A percentile compares a stretch with the other conserved stretches of the same genome.
Evolutionary conservation across 2,113 vertebrate species (phyloP).

Genomic region (Paradoxurus hermaphroditus): DNA sequence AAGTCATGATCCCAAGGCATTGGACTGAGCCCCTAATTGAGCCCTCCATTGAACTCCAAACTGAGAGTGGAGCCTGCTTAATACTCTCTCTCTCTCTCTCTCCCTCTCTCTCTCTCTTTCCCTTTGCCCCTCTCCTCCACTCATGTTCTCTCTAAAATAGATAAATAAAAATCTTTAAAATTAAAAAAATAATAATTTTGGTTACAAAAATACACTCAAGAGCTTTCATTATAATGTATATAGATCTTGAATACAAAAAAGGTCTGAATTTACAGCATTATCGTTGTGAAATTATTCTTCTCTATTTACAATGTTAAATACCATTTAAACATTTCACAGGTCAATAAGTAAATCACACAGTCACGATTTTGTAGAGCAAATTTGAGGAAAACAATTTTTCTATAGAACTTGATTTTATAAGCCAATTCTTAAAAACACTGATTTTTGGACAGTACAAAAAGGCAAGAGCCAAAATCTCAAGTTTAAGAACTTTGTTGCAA

Average conservation of each 20-base stretch:
- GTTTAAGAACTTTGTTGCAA: background rate
- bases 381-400: background rate
- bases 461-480: too few species aligned
- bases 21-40: too few species aligned
- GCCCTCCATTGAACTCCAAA: too few species aligned
- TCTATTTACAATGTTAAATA: background rate
- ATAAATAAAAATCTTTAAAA: too few species aligned
- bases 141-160: too few species aligned
- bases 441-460: background rate
- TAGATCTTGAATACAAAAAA: background rate
- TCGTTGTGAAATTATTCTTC: background rate
- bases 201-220: background rate
- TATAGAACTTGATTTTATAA: background rate
- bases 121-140: too few species aligned
- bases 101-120: too few species aligned
- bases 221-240: background rate
- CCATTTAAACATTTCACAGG: background rate
- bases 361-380: background rate
- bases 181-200: background rate
- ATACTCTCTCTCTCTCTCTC: too few species aligned
- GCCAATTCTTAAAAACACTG: background rate
- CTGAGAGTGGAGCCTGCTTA: too few species aligned
- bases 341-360: background rate
- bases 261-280: background rate
- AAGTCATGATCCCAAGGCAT: too few species aligned